Conservation (phyloP, 2,113 vertebrate species). For the Colistium nudipinnis region DNA sequence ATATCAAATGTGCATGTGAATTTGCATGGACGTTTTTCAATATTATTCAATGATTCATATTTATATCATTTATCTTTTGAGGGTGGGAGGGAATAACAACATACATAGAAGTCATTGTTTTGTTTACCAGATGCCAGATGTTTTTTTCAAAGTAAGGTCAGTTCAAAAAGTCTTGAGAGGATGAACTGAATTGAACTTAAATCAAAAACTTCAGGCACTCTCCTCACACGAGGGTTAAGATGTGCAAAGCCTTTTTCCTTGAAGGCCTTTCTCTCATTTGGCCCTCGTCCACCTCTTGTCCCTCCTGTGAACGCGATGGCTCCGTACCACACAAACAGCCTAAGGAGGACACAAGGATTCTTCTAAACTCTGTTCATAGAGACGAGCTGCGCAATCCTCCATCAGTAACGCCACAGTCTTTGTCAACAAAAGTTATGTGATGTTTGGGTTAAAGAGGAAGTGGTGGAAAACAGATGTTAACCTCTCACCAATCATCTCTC, state of each 20-base stretch:
- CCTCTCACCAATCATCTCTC: not conserved
- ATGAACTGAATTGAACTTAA: not conserved
- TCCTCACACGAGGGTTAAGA: not conserved
- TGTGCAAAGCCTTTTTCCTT: conserved; percentile 6
- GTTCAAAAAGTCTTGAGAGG: too few species aligned
- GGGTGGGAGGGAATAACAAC: too few species aligned
- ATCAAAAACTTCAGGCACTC: not conserved
- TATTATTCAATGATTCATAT: too few species aligned
- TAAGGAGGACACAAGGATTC: conserved; percentile 24
- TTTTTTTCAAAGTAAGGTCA: too few species aligned
- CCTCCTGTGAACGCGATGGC: conserved; percentile 25
- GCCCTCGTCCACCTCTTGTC: conserved; percentile 22
- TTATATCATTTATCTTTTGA: too few species aligned
- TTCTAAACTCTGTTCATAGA: conserved; percentile 20
- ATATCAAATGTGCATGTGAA: not conserved
- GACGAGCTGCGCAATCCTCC: conserved; percentile 23
- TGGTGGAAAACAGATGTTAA: not conserved
- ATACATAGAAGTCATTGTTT: too few species aligned
- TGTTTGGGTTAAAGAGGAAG: conserved; percentile 21
- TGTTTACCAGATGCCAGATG: too few species aligned
- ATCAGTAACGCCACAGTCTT: conserved; percentile 12
- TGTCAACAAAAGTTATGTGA: conserved; percentile 33
- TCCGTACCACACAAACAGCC: conserved; percentile 22
- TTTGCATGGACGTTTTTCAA: not conserved
- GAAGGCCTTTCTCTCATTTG: conserved; percentile 44